Evolutionary conservation across 2,797 vertebrate species (phyloP), one percentile per base, ranked within the genome.

Genomic region (Xenopus petersii): DNA sequence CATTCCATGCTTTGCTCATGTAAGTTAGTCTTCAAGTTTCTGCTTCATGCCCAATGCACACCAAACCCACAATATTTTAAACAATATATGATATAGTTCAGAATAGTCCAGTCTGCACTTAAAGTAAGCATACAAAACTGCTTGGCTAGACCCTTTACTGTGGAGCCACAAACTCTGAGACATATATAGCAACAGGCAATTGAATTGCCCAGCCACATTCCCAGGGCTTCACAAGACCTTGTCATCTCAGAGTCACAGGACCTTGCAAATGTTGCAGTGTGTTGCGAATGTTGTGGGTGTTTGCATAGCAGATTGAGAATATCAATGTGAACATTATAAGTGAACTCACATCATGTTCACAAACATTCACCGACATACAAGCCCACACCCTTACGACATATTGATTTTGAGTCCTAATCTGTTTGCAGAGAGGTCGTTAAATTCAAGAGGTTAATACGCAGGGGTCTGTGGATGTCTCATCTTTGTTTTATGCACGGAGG

Each of bases 271-370:
- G 65, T 78, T 63, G 65, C 75, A 69, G 71, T 78, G 70, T 69
- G 70, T 48, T 21, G 64, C 68, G 71, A 78, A 73, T 49, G 70
- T 56, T 68, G 36, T 4, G 10, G 47, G 51, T 73, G 60, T 78
- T 68, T 78, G 49, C 70, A 9, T 54, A 77, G 55, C 70, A 64
- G 42, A 17, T 51, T 68, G 54, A 64, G 42, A 69, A 56, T 64
- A 73, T 78, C 59, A 73, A 78, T 78, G 75, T 64, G 71, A 78
- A 64, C 70, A 68, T 64, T 73, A 64, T 59, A 78, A 66, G 71
- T 78, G 60, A 78, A 67, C 64, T 60, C 36, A 62, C 60, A 69
- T 36, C 70, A 62, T 78, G 75, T 78, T 78, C 75, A 69, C 75
- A 78, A 68, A 78, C 65, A 78, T 73, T 64, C 75, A 59, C n/a